Evolutionary conservation across 2,888 invertebrate species (phyloP).

Genomic region (Luffia ferchaultella): DNA sequence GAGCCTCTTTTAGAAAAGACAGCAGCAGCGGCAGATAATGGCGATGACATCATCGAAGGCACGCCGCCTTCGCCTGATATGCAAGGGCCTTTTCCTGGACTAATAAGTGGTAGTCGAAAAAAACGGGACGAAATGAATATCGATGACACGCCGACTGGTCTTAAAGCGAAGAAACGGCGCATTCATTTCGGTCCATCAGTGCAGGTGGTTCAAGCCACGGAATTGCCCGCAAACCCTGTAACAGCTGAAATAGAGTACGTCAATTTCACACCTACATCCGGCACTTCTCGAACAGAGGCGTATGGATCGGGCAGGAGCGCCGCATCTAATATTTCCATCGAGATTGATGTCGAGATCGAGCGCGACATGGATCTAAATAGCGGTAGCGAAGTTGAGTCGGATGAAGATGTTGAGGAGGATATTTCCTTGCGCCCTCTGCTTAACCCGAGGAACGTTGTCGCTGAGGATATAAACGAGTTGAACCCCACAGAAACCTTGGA

Average conservation of each 20-base stretch:
- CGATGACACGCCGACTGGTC: conserved; percentile 5
- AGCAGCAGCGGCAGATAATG: no score
- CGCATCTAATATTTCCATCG: conserved; percentile 4
- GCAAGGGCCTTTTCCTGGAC: conserved; percentile 1
- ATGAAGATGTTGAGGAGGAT: conserved; percentile 5
- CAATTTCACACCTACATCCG: conserved; percentile 1
- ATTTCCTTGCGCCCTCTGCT: conserved; percentile 6
- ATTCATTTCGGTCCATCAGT: conserved; percentile 6
- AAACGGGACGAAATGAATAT: no score
- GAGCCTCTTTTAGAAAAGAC: no score
- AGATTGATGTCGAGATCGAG: conserved; percentile 3
- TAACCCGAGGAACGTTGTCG: conserved; percentile 6
- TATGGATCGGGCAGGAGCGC: conserved; percentile 3
- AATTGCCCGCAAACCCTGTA: conserved; percentile 5
- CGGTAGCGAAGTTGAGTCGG: conserved; percentile 2
- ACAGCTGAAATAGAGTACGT: conserved; percentile 7
- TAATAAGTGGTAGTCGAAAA: no score
- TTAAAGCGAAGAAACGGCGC: conserved; percentile 7
- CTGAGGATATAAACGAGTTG: conserved; percentile 6
- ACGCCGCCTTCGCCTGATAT: conserved; percentile 1
- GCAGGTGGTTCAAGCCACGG: conserved; percentile 7
- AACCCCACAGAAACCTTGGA: conserved; percentile 5
- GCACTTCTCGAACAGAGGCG: conserved; percentile 1
- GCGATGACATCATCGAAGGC: conserved; percentile 7
- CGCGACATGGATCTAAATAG: conserved; percentile 1